Base-by-base conservation (phyloP, 2,113 vertebrate genomes). In the Ammodytes marinus region DNA sequence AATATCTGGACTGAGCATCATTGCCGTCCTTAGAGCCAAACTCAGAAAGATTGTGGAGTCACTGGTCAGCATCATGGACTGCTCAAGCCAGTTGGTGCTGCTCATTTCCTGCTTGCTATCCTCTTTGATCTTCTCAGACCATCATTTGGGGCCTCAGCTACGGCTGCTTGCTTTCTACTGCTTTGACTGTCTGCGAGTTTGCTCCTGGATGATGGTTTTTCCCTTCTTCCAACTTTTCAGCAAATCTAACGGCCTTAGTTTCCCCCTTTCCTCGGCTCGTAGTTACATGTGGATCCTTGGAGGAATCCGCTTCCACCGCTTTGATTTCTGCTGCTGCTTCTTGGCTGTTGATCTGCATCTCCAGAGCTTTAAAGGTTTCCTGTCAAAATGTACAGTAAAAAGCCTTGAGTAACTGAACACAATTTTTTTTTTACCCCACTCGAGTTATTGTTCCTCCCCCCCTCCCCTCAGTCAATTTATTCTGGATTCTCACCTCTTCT, bases 101-200 rank as follows among this genome's bases (percentile, higher is more conserved):
- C n/a, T n/a, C n/a, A n/a, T n/a, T n/a, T 89, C 53, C 59, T 90
- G 47, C 2, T 86, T 4, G 90, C 88, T 0, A 91, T 91, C 77
- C 93, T 93, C 86, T 86, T 95, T 1, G 94, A 95, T 5, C 93
- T 84, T 6, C 93, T 89, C 10, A 79, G 79, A 0, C 54, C 78
- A 0, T 8, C 0, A 0, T 2, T 47, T 0, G 10, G 71, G 0
- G 59, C 14, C 63, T 78, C 69, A 53, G 69, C 43, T 5, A 2
- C 14, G 0, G 53, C 3, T 3, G 52, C 47, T 50, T 19, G 57
- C 42, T 40, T 66, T 7, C 39, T 12, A 2, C 7, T 19, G 4
- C 1, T 42, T 52, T 11, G n/a, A 12, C 4, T 10, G 2, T 37
- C 10, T 5, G 7, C 0, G 10, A 0, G 39, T 45, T 66, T 68